Base-by-base conservation (phyloP, 2,113 vertebrate genomes). In the Hydropotes inermis region DNA sequence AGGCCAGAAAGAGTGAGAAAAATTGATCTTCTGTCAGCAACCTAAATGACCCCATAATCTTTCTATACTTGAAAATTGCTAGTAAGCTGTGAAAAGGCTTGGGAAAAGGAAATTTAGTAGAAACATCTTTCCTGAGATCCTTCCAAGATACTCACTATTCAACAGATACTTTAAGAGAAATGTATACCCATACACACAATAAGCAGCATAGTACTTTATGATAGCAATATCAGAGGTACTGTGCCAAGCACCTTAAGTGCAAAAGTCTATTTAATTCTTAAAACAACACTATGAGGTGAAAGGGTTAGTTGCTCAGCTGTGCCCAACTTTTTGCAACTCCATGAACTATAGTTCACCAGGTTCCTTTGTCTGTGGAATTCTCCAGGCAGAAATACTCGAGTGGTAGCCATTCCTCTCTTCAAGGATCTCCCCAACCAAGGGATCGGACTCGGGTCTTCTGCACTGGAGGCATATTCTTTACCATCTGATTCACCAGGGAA, bases 61-160 rank as follows among this genome's bases (percentile, higher is more conserved):
- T 97, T 92, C 47, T 28, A 76, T 70, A 52, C 60, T 96, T 95
- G 50, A 95, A 97, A 97, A 96, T 33, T 83, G n/a, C 94, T 93
- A 93, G 39, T 84, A 87, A 98, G 45, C 64, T 89, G 16, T 30
- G 45, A 79, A 92, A 94, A 94, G 28, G 0, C 21, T 91, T 95
- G n/a, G 61, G 36, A 47, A 85, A 94, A 64, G 47, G 8, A 76
- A 84, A 94, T 92, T 79, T 93, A 33, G 39, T 93, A 54, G 76
- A 61, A 95, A 64, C 55, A 83, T 45, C 82, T 88, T 92, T 84
- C 10, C 61, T 39, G 21, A 95, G 60, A 87, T 33, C 17, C 14
- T 85, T 87, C 58, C 36, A 84, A 89, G 5, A 25, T 33, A 89
- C 7, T 84, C n/a, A 74, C 60, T 52, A 4, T 61, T 96, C 27